Conservation (phyloP, 2,113 vertebrate species). For the Rafetus swinhoei region DNA sequence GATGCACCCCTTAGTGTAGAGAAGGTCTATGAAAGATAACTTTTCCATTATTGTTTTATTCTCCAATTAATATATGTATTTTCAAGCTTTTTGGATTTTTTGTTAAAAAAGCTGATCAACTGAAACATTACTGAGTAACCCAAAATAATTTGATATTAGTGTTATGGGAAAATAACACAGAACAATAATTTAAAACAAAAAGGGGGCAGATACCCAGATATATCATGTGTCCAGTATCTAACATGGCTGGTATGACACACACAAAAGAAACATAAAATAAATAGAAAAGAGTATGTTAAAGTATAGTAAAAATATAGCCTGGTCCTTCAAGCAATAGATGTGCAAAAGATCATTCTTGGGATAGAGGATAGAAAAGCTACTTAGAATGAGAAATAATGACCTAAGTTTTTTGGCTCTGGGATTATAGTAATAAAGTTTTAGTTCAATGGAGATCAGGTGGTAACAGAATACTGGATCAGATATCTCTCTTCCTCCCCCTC, state of each 20-base stretch:
- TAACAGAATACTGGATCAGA: not conserved
- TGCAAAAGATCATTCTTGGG: not conserved
- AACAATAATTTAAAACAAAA: constrained; percentile 1
- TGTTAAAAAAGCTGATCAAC: not conserved
- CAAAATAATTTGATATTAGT: not conserved
- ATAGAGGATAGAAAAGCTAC: not conserved
- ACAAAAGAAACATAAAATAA: not conserved
- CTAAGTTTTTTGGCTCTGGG: not conserved
- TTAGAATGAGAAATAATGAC: not conserved
- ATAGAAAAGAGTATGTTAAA: not conserved
- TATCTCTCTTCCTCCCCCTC: not conserved
- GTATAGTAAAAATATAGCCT: not conserved
- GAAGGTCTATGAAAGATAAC: not conserved
- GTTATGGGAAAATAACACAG: not conserved
- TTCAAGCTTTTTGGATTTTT: not conserved
- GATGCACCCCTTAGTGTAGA: not conserved
- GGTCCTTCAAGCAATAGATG: not conserved
- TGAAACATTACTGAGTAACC: not conserved
- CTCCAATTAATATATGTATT: not conserved
- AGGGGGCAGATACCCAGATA: not conserved
- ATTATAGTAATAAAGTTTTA: not conserved
- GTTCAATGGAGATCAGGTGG: not conserved
- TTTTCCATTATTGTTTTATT: not conserved
- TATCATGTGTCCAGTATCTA: not conserved
- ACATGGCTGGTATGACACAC: not conserved